phyloP scores from a whole-genome alignment of 2,888 invertebrate species.

The Brachyptera putata region DNA sequence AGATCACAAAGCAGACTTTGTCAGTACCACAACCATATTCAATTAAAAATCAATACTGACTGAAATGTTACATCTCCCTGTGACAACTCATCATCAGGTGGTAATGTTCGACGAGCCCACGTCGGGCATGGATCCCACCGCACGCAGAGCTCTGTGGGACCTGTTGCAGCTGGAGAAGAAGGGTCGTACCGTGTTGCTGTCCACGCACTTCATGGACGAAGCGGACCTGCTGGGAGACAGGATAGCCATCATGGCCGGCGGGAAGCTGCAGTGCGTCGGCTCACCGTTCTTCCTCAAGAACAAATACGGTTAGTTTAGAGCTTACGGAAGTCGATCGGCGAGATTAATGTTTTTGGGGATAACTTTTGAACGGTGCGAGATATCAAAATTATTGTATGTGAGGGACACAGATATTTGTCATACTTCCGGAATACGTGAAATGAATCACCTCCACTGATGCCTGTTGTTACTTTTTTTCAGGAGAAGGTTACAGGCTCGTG shows the following conservation, averaged over 20 bases:
- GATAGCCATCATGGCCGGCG: slow-evolving; percentile 82
- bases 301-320: slow-evolving; percentile 65
- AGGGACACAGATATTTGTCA: too few species aligned
- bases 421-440: too few species aligned
- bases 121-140: slow-evolving; percentile 53
- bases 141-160: slow-evolving; percentile 66
- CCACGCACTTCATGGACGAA: slow-evolving; percentile 89
- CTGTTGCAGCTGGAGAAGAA: slow-evolving; percentile 66
- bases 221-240: slow-evolving; percentile 83
- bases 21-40: too few species aligned
- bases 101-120: slow-evolving; percentile 53
- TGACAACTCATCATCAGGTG: slow-evolving; percentile 40
- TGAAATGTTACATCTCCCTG: too few species aligned
- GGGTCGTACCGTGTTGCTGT: slow-evolving; percentile 72
- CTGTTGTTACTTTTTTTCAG: too few species aligned
- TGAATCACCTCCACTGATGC: too few species aligned
- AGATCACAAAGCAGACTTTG: too few species aligned
- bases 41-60: too few species aligned
- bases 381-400: too few species aligned
- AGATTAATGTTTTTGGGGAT: too few species aligned
- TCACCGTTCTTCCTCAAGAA: slow-evolving; percentile 67
- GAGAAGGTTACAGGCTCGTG: slow-evolving; percentile 75
- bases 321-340: too few species aligned
- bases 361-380: too few species aligned
- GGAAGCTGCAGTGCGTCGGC: slow-evolving; percentile 74